These are phyloP conservation scores for Sanderia malayensis DNA, from an alignment of 30 jellyfish, hydroid and myxozoan species.

Conservation along the genomic window DNA sequence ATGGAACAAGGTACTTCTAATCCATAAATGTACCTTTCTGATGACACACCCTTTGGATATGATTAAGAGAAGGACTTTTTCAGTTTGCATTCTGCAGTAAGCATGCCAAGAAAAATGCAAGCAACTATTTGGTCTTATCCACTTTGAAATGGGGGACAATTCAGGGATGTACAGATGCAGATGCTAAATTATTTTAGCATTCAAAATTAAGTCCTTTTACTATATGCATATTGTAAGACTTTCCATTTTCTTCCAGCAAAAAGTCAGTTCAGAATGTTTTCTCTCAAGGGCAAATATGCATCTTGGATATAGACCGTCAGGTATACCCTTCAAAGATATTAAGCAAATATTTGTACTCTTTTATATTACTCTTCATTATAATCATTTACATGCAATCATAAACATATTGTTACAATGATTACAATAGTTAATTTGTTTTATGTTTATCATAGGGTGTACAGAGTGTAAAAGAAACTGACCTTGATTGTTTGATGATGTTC, in stretches of 20 bases:
- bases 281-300: constrained; percentile 75
- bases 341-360: background rate
- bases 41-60: background rate
- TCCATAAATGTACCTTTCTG: background rate
- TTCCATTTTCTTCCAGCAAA: constrained; percentile 47
- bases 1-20: constrained; percentile 98
- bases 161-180: background rate
- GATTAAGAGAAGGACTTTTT: background rate
- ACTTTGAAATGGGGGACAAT: too few species aligned
- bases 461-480: constrained; percentile 66
- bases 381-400: background rate
- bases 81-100: background rate
- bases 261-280: constrained; percentile 89
- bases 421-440: background rate
- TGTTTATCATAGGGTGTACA: constrained; percentile 82
- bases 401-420: background rate
- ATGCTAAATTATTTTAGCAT: background rate
- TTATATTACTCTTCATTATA: background rate
- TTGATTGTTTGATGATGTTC: constrained; percentile 77
- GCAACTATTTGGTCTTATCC: background rate
- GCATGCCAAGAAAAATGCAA: background rate
- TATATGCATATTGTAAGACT: too few species aligned
- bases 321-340: too few species aligned
- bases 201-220: too few species aligned
- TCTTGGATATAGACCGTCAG: constrained; percentile 93